Conservation (phyloP, 2,888 invertebrate species). For the Acrobasis repandana region DNA sequence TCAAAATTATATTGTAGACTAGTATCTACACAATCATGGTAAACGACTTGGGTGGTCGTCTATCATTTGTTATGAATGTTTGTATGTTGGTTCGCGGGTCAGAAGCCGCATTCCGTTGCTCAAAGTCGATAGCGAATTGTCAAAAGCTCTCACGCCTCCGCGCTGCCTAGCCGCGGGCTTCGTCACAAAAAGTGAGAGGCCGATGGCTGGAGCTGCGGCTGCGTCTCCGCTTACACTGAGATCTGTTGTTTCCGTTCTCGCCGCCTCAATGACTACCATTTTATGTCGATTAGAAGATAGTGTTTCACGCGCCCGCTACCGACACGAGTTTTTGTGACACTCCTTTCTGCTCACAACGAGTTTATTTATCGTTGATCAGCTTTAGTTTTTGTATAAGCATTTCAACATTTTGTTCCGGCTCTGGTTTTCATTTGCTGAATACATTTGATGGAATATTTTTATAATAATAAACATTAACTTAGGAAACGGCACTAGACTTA, state of each 20-base stretch:
- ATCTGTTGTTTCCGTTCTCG: slow-evolving; percentile 80
- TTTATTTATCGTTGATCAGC: slow-evolving; percentile 70
- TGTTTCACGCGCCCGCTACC: slow-evolving; percentile 80
- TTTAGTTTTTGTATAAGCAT: slow-evolving; percentile 52
- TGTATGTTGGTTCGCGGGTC: slow-evolving; percentile 64
- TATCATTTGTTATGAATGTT: slow-evolving; percentile 58
- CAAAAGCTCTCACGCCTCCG: slow-evolving; percentile 45
- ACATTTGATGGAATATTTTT: slow-evolving; percentile 28
- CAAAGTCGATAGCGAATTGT: slow-evolving; percentile 67
- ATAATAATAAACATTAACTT: slow-evolving; percentile 20
- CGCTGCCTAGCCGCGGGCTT: slow-evolving; percentile 34
- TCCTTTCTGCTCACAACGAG: slow-evolving; percentile 72
- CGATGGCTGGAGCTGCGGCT: slow-evolving; percentile 56
- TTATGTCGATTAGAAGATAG: slow-evolving; percentile 81
- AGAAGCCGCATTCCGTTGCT: slow-evolving; percentile 67
- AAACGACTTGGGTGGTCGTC: slow-evolving; percentile 69
- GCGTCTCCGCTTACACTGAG: slow-evolving; percentile 70
- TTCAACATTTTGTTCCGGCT: slow-evolving; percentile 36
- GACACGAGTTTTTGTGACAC: slow-evolving; percentile 79
- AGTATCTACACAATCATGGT: slow-evolving; percentile 47
- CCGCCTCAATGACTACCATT: slow-evolving; percentile 80
- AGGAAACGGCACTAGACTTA: no score
- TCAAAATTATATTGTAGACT: slow-evolving; percentile 69
- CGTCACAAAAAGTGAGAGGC: slow-evolving; percentile 71
- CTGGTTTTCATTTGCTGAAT: slow-evolving; percentile 34